phyloP scores from a whole-genome alignment of 2,113 vertebrate genomes.

The Sarotherodon lohbergeri region DNA sequence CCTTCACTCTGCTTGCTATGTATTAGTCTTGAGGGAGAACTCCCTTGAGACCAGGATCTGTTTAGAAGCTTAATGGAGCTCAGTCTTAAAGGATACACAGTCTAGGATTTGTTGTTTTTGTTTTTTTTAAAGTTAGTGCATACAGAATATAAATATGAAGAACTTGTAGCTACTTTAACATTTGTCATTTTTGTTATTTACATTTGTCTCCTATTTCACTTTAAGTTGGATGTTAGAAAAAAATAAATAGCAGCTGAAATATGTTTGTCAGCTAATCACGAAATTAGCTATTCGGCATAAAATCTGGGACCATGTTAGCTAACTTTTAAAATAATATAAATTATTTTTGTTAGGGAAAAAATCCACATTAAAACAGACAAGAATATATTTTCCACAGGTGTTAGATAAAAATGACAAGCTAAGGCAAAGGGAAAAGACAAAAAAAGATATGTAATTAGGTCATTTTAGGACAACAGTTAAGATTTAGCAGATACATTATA shows the following conservation, averaged over 20 bases:
- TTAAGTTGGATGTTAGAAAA: not conserved
- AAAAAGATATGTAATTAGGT: not conserved
- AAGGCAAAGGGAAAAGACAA: not conserved
- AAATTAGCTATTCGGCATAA: not conserved
- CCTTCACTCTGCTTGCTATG: not conserved
- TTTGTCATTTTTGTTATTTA: not conserved
- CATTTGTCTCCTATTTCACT: not conserved
- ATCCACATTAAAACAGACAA: not conserved
- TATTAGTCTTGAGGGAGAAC: not conserved
- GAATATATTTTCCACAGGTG: not conserved
- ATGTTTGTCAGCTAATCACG: not conserved
- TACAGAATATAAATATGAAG: not conserved
- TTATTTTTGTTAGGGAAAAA: not conserved
- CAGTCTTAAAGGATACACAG: not conserved
- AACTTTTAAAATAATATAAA: not conserved
- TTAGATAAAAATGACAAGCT: not conserved
- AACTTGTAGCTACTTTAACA: not conserved
- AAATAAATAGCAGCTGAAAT: not conserved
- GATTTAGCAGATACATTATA: not conserved
- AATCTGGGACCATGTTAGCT: not conserved
- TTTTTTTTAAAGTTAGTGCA: not conserved
- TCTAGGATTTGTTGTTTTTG: not conserved
- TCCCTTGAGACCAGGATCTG: not conserved
- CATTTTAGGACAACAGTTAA: not conserved
- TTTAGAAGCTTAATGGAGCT: constrained; percentile 2